Evolutionary conservation across 1,140 invertebrate species (phyloP), one percentile per base, ranked within the genome.

Genomic region (Scaptomyza pallida): DNA sequence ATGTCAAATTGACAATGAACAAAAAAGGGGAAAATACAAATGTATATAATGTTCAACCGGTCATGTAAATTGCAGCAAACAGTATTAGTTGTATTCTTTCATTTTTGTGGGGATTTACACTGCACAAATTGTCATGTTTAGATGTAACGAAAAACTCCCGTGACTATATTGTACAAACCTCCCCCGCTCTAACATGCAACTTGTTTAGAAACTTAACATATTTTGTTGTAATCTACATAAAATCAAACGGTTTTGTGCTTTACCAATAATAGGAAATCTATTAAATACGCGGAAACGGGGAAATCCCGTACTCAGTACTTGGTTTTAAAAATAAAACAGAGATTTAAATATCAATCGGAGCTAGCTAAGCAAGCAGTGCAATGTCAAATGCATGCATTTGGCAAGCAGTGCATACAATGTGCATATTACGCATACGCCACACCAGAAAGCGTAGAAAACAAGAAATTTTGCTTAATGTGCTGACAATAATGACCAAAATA

Each of bases 1-100:
- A 85, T n/a, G 63, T 80, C 55, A 62, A 80, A 85, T 69, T 33
- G 33, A 37, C 9, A 12, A 12, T 35, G 9, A n/a, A n/a, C n/a
- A n/a, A n/a, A n/a, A n/a, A n/a, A 10, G 12, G 12, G 12, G 12
- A n/a, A 35, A 35, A 35, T 12, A 35, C 0, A 33, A 1, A 33
- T 3, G 9, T 9, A 35, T 35, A 35, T 35, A 72, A 64, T 71
- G 71, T 41, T 56, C 59, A 72, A 57, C 61, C 47, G 52, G 52
- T 68, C 79, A 76, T 85, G 79, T 85, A 75, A 83, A 83, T 82
- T 48, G 54, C 61, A 33, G 2, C 16, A 60, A 56, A 30, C 3
- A 43, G 41, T 26, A 30, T 23, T 16, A 8, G 12, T 23, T n/a
- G n/a, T 9, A n/a, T n/a, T n/a, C n/a, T n/a, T n/a, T n/a, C n/a